These are phyloP conservation scores for Phyllopteryx taeniolatus DNA, from an alignment of 2,113 vertebrate species.

Conservation along the genomic window DNA sequence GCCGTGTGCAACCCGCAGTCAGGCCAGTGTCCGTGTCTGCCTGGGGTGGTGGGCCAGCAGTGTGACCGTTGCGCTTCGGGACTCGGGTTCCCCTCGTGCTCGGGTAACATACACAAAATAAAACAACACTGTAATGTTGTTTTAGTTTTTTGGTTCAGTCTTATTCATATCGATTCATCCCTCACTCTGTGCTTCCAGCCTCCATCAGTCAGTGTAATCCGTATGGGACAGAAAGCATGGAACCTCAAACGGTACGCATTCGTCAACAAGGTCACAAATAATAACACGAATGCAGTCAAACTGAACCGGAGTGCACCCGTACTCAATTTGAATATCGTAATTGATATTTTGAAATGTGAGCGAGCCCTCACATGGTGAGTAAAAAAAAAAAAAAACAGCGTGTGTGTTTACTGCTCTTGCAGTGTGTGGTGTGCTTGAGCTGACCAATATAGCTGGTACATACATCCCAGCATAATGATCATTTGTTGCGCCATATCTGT, in stretches of 20 bases:
- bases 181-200: slow-evolving; percentile 37
- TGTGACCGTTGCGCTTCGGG: slow-evolving; percentile 80
- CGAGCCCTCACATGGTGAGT: neutral
- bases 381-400: too few species aligned
- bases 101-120: slow-evolving; percentile 66
- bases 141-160: neutral
- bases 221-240: slow-evolving; percentile 70
- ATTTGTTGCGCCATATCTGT: too few species aligned
- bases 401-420: too few species aligned
- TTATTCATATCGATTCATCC: neutral
- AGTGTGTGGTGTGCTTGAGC: too few species aligned
- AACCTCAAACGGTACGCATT: slow-evolving; percentile 75
- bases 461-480: too few species aligned
- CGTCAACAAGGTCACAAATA: neutral
- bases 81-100: slow-evolving; percentile 77
- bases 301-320: neutral
- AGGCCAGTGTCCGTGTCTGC: slow-evolving; percentile 80
- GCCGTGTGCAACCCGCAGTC: slow-evolving; percentile 63
- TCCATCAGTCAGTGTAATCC: slow-evolving; percentile 72
- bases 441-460: too few species aligned
- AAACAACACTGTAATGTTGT: neutral
- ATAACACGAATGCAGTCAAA: too few species aligned
- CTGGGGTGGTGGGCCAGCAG: slow-evolving; percentile 70
- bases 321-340: too few species aligned
- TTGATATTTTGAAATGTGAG: neutral